Percentiles rank a stretch among this genome's conserved stretches.
These are phyloP conservation scores for Apostichopus parvimensis DNA, from an alignment of 35 echinoderm and acorn worm genomes.

Conservation along the genomic window DNA sequence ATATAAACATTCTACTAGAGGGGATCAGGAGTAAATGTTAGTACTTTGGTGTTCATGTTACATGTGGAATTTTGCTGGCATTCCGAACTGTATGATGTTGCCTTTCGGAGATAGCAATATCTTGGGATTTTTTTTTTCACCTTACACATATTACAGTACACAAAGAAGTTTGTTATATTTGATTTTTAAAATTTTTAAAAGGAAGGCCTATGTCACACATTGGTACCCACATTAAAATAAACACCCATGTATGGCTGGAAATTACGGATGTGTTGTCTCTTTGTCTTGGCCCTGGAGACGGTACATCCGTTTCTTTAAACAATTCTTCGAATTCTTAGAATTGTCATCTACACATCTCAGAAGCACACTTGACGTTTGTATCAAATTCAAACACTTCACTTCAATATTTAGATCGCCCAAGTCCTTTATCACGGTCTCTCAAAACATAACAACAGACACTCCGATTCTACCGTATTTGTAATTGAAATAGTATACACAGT, in stretches of 20 bases:
- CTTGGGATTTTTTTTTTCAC: not conserved
- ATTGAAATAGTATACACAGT: too few species aligned
- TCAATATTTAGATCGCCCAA: too few species aligned
- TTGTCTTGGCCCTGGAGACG: too few species aligned
- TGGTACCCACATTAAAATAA: slow-evolving; percentile 59
- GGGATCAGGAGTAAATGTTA: slow-evolving; percentile 1
- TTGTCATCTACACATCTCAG: too few species aligned
- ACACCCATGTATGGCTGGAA: not conserved
- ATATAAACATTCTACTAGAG: not conserved
- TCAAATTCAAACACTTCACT: too few species aligned
- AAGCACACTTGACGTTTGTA: too few species aligned
- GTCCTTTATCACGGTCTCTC: too few species aligned
- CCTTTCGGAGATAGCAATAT: slow-evolving; percentile 23
- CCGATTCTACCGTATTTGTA: too few species aligned
- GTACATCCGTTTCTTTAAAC: too few species aligned
- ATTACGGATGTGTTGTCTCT: too few species aligned
- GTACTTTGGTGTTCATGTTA: slow-evolving; percentile 48
- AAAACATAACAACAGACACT: too few species aligned
- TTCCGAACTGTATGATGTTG: slow-evolving; percentile 37
- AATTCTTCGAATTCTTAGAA: too few species aligned
- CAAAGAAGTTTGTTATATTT: slow-evolving; percentile 29
- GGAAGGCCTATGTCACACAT: slow-evolving; percentile 30
- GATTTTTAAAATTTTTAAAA: slow-evolving; percentile 37
- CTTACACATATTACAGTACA: slow-evolving; percentile 20
- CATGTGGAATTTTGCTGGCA: slow-evolving; percentile 1